Conservation (phyloP, 1,140 invertebrate species). For the Monomorium pharaonis region DNA sequence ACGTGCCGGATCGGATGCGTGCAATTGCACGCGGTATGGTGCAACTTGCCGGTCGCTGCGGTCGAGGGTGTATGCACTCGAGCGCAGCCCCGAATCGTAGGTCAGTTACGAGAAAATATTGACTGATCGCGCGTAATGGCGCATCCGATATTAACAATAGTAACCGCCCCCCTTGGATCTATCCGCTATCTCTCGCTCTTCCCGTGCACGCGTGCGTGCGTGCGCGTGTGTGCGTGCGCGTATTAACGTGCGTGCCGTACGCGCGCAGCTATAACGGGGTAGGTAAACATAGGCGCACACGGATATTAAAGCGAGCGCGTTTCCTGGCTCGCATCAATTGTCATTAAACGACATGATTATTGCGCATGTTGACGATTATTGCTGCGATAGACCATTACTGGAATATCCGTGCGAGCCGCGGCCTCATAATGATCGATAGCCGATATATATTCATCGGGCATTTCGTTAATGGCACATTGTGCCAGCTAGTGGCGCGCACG, state of each 20-base stretch:
- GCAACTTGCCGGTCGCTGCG: conserved; percentile 25
- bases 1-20: conserved; percentile 26
- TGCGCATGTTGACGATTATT: conserved; percentile 81
- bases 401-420: conserved; percentile 70
- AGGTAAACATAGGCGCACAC: conserved; percentile 46
- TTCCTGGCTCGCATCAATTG: conserved; percentile 82
- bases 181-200: neutral
- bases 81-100: conserved; percentile 58
- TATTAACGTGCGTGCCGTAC: neutral
- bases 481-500: neutral
- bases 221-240: neutral
- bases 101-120: conserved; percentile 74
- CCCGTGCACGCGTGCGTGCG: neutral
- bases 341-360: conserved; percentile 84
- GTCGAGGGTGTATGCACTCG: conserved; percentile 19
- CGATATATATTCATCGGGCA: conserved; percentile 75
- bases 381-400: conserved; percentile 79
- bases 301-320: conserved; percentile 73
- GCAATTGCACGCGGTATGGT: conserved; percentile 39
- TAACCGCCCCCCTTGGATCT: conserved; percentile 39
- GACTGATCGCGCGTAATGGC: conserved; percentile 71
- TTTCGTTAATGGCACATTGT: conserved; percentile 80
- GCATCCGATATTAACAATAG: conserved; percentile 61
- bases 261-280: conserved; percentile 20
- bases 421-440: conserved; percentile 79